Percentiles rank a stretch among this genome's conserved stretches.
These are phyloP conservation scores for Hemaris fuciformis DNA, from an alignment of 2,888 invertebrate species.

Conservation along the genomic window DNA sequence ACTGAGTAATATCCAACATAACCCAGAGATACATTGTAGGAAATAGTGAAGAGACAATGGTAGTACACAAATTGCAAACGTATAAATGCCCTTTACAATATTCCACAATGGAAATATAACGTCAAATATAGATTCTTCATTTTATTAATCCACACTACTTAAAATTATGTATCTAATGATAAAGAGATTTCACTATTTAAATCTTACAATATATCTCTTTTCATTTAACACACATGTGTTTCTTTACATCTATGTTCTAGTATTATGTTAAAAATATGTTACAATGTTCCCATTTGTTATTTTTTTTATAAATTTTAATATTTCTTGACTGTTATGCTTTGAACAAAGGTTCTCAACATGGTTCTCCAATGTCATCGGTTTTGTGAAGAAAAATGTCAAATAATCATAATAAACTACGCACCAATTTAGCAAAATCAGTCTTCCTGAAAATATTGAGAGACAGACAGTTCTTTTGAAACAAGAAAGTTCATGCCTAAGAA, in stretches of 20 bases:
- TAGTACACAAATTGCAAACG: constrained; percentile 61
- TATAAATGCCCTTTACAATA: constrained; percentile 74
- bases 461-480: constrained; percentile 24
- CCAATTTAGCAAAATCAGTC: constrained; percentile 44
- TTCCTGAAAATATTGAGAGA: constrained; percentile 43
- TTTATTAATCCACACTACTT: constrained; percentile 62
- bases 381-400: constrained; percentile 17
- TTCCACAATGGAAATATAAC: constrained; percentile 62
- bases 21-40: constrained; percentile 61
- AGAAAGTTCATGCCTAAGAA: constrained; percentile 28
- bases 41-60: constrained; percentile 53
- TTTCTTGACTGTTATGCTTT: constrained; percentile 44
- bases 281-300: constrained; percentile 81
- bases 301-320: constrained; percentile 45
- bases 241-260: constrained; percentile 75
- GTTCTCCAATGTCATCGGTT: constrained; percentile 21
- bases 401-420: constrained; percentile 15
- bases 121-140: constrained; percentile 64
- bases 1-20: constrained; percentile 50
- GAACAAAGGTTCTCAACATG: constrained; percentile 16
- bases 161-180: constrained; percentile 70
- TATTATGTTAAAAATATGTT: constrained; percentile 80
- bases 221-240: constrained; percentile 56
- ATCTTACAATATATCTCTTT: constrained; percentile 73
- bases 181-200: constrained; percentile 68